Conservation (phyloP, 2,797 vertebrate species). For the Semotilus atromaculatus region DNA sequence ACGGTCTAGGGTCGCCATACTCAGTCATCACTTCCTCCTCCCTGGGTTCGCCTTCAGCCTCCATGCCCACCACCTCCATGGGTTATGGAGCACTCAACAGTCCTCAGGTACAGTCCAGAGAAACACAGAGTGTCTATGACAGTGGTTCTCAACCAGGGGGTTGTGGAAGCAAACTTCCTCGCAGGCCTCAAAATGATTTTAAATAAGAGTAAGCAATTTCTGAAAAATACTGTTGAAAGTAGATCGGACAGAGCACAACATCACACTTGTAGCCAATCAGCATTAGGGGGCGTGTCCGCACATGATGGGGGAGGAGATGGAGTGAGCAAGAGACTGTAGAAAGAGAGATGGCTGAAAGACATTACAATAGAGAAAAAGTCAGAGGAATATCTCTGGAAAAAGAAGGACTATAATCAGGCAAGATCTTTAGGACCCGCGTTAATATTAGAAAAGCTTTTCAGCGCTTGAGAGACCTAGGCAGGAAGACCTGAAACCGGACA, state of each 20-base stretch:
- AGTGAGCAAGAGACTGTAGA: not conserved
- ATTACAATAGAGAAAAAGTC: not conserved
- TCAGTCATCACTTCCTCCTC: conserved; percentile 87
- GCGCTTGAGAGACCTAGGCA: no score
- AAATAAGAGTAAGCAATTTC: not conserved
- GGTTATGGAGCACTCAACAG: conserved; percentile 81
- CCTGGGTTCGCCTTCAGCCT: conserved; percentile 80
- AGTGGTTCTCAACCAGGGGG: not conserved
- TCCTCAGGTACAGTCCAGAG: conserved; percentile 82
- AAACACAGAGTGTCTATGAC: not conserved
- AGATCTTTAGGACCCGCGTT: no score
- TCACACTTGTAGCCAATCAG: no score
- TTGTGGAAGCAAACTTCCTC: not conserved
- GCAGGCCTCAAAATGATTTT: not conserved
- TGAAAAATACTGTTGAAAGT: not conserved
- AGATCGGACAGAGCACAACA: not conserved
- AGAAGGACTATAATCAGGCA: not conserved
- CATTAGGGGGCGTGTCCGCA: not conserved
- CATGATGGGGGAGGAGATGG: not conserved
- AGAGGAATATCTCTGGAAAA: not conserved
- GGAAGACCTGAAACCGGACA: no score
- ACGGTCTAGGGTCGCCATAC: conserved; percentile 85
- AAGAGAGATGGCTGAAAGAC: not conserved
- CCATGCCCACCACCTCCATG: conserved; percentile 83
- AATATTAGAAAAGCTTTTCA: not conserved